A percentile compares a stretch with the other conserved stretches of the same genome.
Conservation (phyloP, 2,113 vertebrate species). For the Sus scrofa region T2T-Sscrofa CM000823.6:35403001-35403500, state of each 20-base stretch:
- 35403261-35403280: not conserved
- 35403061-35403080: not conserved
- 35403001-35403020: not conserved
- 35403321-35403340: not conserved
- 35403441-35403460: too few species aligned
- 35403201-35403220: not conserved
- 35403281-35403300: not conserved
- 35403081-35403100: not conserved
- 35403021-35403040: not conserved
- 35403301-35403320: not conserved
- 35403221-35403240: not conserved
- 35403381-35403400: conserved; percentile 21
- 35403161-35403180: not conserved
- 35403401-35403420: too few species aligned
- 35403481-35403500: too few species aligned
- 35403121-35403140: not conserved
- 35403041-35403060: not conserved
- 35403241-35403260: not conserved
- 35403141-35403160: not conserved
- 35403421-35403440: too few species aligned
- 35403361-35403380: not conserved
- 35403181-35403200: not conserved
- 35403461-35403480: too few species aligned
- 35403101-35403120: not conserved
- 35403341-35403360: not conserved